These are phyloP conservation scores for Stomorhina lunata DNA, from an alignment of 2,888 invertebrate genomes.

Conservation along the genomic window DNA sequence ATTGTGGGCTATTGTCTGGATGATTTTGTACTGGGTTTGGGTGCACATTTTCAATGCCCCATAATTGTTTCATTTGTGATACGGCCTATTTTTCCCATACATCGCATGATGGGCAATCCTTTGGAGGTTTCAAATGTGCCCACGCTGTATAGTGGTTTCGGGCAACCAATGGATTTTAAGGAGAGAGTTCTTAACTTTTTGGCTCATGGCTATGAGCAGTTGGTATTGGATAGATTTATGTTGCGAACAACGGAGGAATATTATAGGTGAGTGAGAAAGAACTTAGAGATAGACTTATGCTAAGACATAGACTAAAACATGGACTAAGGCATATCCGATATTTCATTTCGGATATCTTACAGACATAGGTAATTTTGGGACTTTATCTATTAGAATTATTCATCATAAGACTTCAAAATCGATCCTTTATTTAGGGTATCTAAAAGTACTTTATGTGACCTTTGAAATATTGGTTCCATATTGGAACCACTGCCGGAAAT, in stretches of 20 bases:
- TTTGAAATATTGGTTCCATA: too few species aligned
- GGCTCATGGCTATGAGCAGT: conserved; percentile 16
- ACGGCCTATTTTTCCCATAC: conserved; percentile 64
- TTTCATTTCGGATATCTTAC: too few species aligned
- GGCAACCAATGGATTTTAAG: conserved; percentile 67
- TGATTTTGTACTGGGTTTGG: conserved; percentile 75
- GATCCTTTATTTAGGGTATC: too few species aligned
- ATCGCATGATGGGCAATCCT: conserved; percentile 71
- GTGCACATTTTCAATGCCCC: conserved; percentile 75
- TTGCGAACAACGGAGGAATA: background rate
- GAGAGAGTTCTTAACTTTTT: conserved; percentile 47
- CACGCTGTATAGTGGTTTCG: conserved; percentile 48
- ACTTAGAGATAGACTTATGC: too few species aligned
- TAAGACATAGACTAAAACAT: too few species aligned
- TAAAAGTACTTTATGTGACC: too few species aligned
- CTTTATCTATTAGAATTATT: too few species aligned
- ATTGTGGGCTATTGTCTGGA: conserved; percentile 73
- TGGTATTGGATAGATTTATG: too few species aligned
- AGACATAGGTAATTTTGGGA: too few species aligned
- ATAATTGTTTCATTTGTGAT: conserved; percentile 71
- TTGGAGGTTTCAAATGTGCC: conserved; percentile 72
- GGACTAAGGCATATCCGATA: too few species aligned
- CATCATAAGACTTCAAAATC: too few species aligned
- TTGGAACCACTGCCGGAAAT: too few species aligned
- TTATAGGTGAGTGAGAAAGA: conserved; percentile 59